phyloP scores from a whole-genome alignment of 2,888 invertebrate genomes.

The Lysandra bellargus region DNA sequence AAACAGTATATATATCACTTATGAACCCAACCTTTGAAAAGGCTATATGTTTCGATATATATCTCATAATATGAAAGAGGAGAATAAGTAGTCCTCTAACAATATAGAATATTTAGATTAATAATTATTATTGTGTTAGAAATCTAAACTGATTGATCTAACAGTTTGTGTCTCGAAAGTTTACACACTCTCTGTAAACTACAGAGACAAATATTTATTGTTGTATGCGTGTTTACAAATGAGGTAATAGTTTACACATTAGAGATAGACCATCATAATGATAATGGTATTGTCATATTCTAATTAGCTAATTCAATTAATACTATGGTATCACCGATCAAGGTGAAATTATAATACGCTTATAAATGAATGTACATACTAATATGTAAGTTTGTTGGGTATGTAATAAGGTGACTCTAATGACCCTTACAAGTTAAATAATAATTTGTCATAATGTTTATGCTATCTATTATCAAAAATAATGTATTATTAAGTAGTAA shows the following conservation, averaged over 20 bases:
- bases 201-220: not conserved
- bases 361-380: not conserved
- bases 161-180: not conserved
- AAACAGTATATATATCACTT: no score
- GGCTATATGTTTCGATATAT: no score
- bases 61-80: no score
- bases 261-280: not conserved
- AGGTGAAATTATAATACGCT: constrained; percentile 5
- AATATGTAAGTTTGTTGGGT: no score
- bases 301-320: constrained; percentile 6
- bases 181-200: not conserved
- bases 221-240: not conserved
- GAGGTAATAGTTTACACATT: constrained; percentile 6
- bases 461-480: no score
- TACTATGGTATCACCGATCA: not conserved
- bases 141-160: not conserved
- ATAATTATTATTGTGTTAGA: not conserved
- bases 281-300: not conserved
- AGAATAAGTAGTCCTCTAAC: not conserved
- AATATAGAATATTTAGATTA: not conserved
- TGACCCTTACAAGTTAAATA: no score
- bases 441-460: no score
- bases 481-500: no score
- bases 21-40: no score
- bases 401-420: no score